These are phyloP conservation scores for Cairina moschata DNA, from an alignment of 2,113 vertebrate genomes.

Conservation along the genomic window DNA sequence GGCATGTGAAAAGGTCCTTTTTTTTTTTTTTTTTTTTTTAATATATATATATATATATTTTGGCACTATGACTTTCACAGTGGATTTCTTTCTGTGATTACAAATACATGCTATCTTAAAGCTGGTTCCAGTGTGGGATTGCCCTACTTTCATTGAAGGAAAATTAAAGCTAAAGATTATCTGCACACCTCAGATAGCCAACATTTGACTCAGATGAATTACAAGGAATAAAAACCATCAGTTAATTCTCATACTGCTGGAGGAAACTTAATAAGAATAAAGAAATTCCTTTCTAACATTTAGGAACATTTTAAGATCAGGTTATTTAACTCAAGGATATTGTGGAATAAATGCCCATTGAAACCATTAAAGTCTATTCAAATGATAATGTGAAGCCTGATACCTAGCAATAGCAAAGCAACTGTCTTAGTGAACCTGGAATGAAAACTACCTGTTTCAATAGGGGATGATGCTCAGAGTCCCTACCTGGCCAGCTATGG, in stretches of 20 bases:
- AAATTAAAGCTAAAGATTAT: neutral
- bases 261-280: neutral
- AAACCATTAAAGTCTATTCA: neutral
- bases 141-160: neutral
- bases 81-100: neutral
- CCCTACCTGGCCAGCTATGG: neutral
- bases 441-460: neutral
- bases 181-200: neutral
- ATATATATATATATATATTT: neutral
- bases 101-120: neutral
- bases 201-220: neutral
- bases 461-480: neutral
- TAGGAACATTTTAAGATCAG: neutral
- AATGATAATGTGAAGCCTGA: fast-evolving
- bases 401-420: neutral
- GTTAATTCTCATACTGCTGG: neutral
- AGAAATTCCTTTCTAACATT: neutral
- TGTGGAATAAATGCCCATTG: neutral
- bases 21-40: neutral
- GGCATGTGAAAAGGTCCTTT: neutral
- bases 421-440: neutral
- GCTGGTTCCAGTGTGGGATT: neutral
- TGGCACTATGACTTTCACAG: neutral
- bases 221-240: neutral
- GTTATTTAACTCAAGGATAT: neutral